Percentiles rank a stretch among this genome's conserved stretches.
Conservation (phyloP, 2,888 invertebrate genomes). For the Carcina quercana region DNA sequence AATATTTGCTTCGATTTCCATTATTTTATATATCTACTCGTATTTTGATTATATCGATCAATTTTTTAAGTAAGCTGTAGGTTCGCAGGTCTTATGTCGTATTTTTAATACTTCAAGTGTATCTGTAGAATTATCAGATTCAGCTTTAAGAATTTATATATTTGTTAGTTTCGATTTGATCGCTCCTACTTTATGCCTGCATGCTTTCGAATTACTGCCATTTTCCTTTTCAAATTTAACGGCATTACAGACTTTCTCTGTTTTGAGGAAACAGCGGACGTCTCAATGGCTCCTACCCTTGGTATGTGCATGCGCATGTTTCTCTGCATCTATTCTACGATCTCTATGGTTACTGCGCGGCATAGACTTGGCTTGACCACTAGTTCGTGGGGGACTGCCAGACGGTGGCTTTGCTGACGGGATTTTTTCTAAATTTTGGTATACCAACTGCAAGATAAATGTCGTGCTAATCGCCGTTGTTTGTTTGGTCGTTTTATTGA, state of each 20-base stretch:
- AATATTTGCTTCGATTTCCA: no score
- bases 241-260: slow-evolving; percentile 42
- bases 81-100: no score
- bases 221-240: slow-evolving; percentile 37
- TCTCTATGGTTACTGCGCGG: slow-evolving; percentile 76
- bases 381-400: slow-evolving; percentile 59
- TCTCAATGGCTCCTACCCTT: slow-evolving; percentile 39
- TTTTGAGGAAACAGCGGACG: slow-evolving; percentile 25
- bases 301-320: slow-evolving; percentile 62
- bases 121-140: slow-evolving; percentile 18
- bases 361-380: slow-evolving; percentile 66
- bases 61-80: no score
- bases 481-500: slow-evolving; percentile 48
- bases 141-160: slow-evolving; percentile 11
- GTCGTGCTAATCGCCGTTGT: slow-evolving; percentile 58
- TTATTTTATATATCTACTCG: no score
- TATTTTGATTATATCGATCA: no score
- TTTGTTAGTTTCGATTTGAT: slow-evolving; percentile 27
- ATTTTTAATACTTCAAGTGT: no score
- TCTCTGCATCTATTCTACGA: slow-evolving; percentile 69
- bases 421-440: slow-evolving; percentile 26
- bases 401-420: slow-evolving; percentile 54
- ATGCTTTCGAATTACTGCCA: slow-evolving; percentile 52
- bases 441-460: slow-evolving; percentile 49
- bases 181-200: slow-evolving; percentile 71